Conservation (phyloP, 2,113 vertebrate species). For the Sylvilagus bachmani region DNA sequence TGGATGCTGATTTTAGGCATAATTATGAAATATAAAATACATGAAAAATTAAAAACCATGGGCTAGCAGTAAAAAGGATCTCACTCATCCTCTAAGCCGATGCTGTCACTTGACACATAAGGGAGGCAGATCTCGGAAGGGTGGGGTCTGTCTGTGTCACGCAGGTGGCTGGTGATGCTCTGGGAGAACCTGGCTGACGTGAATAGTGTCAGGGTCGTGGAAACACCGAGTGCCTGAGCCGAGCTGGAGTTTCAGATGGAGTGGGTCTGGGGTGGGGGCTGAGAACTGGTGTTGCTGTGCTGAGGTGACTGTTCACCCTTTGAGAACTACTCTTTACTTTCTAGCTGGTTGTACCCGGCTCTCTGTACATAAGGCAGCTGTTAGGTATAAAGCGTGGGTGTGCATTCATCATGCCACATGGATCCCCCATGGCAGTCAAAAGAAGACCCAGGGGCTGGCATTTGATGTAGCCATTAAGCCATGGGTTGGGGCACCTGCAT, state of each 20-base stretch:
- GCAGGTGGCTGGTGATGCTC: not conserved
- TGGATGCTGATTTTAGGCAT: constrained; percentile 29
- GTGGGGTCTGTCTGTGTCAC: not conserved
- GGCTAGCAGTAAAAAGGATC: not conserved
- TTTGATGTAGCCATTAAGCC: too few relatives aligned
- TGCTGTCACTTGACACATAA: not conserved
- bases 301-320: not conserved
- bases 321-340: not conserved
- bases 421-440: not conserved
- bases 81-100: not conserved
- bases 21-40: not conserved
- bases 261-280: not conserved
- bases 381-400: not conserved
- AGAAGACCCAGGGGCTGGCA: not conserved
- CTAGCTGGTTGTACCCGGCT: not conserved
- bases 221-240: not conserved
- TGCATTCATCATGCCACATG: not conserved
- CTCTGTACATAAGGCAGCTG: not conserved
- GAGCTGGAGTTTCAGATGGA: not conserved
- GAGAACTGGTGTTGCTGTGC: not conserved
- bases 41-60: not conserved
- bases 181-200: not conserved
- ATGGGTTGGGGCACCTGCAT: too few relatives aligned
- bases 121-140: not conserved
- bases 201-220: not conserved